These are phyloP conservation scores for Lissonota sp. DNA, from an alignment of 2,888 invertebrate species.

Conservation along the genomic window DNA sequence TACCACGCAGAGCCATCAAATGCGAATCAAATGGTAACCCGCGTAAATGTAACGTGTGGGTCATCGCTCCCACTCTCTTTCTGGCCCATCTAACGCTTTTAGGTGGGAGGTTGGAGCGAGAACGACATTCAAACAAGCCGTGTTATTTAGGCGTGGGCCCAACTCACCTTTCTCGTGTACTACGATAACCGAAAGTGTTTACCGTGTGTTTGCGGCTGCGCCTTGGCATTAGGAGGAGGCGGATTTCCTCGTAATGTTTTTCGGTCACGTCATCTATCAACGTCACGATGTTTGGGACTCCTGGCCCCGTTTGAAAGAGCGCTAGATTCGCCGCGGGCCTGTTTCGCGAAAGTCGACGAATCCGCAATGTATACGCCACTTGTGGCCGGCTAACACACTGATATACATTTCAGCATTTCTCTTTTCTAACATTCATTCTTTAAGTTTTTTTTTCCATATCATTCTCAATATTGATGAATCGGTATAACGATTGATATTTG, in stretches of 20 bases:
- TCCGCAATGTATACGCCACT: neutral
- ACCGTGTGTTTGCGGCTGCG: slow-evolving; percentile 68
- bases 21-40: slow-evolving; percentile 73
- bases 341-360: slow-evolving; percentile 1
- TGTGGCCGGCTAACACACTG: no score
- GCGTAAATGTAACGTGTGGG: slow-evolving; percentile 60
- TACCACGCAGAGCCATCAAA: slow-evolving; percentile 68
- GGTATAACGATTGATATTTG: no score
- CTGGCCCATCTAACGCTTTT: neutral
- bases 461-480: no score
- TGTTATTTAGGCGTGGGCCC: slow-evolving; percentile 56
- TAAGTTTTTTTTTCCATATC: neutral
- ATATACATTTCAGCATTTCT: neutral
- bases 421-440: neutral
- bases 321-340: slow-evolving; percentile 31
- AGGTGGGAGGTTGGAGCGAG: slow-evolving; percentile 38
- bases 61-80: slow-evolving; percentile 39
- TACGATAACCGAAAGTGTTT: slow-evolving; percentile 76
- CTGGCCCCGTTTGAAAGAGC: slow-evolving; percentile 55
- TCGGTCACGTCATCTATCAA: slow-evolving; percentile 50
- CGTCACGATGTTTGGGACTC: slow-evolving; percentile 39
- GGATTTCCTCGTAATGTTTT: slow-evolving; percentile 25
- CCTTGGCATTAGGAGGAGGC: slow-evolving; percentile 1
- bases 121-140: slow-evolving; percentile 19
- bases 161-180: slow-evolving; percentile 35